Evolutionary conservation across 2,888 invertebrate species (phyloP).

Genomic region (Hirudinaria manillensis): DNA sequence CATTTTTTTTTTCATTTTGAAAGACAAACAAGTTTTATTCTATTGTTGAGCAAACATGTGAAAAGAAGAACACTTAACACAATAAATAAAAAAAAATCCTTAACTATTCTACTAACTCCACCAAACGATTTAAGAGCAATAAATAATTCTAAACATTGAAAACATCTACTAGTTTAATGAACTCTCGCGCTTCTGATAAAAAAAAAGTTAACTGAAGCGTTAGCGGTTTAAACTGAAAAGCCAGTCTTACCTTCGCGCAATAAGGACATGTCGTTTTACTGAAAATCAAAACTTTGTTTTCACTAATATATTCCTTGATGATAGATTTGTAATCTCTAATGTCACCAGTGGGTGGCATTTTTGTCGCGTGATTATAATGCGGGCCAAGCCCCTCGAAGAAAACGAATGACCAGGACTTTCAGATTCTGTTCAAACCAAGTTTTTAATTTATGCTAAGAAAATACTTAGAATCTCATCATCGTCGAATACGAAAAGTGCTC

Average conservation of each 20-base stretch:
- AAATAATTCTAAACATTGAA: not conserved
- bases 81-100: too few relatives aligned
- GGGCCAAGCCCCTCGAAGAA: too few relatives aligned
- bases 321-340: slow-evolving; percentile 41
- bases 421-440: too few relatives aligned
- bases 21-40: not conserved
- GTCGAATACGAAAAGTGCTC: too few relatives aligned
- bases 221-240: not conserved
- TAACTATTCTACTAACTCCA: not conserved
- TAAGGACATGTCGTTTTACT: slow-evolving; percentile 58
- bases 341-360: slow-evolving; percentile 32
- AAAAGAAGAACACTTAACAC: too few relatives aligned
- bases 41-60: too few relatives aligned
- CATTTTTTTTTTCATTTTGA: not conserved
- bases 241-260: slow-evolving; percentile 54
- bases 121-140: not conserved
- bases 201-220: not conserved
- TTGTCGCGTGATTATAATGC: too few relatives aligned
- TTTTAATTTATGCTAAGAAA: too few relatives aligned
- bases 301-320: slow-evolving; percentile 48
- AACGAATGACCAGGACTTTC: too few relatives aligned
- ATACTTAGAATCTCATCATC: too few relatives aligned
- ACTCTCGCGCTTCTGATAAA: too few relatives aligned
- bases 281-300: slow-evolving; percentile 56
- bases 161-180: not conserved